Conservation (phyloP, 2,888 invertebrate genomes). For the Cybosia mesomella region DNA sequence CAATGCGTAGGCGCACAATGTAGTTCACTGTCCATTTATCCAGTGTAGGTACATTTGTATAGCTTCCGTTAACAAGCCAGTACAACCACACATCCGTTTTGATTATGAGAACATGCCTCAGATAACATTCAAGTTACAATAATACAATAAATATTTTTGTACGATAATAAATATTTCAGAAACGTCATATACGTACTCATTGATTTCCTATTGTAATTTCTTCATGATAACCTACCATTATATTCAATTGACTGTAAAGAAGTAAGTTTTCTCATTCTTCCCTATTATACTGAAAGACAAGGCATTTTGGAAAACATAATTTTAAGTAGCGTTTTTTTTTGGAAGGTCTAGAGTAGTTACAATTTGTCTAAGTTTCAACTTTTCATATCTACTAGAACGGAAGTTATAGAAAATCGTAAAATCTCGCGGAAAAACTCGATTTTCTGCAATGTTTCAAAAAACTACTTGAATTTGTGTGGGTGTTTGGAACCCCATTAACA, state of each 20-base stretch:
- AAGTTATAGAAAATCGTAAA: too few species aligned
- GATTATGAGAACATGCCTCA: slow-evolving; percentile 56
- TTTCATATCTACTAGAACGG: too few species aligned
- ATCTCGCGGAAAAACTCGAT: too few species aligned
- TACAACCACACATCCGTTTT: slow-evolving; percentile 74
- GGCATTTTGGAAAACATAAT: too few species aligned
- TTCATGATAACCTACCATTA: not conserved
- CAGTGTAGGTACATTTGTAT: slow-evolving; percentile 61
- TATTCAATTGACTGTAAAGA: not conserved
- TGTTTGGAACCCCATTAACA: too few species aligned
- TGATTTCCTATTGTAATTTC: not conserved
- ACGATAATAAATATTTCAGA: slow-evolving; percentile 29
- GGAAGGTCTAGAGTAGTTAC: too few species aligned
- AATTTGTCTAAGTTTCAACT: too few species aligned
- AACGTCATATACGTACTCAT: not conserved
- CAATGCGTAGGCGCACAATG: slow-evolving; percentile 50
- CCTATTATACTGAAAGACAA: too few species aligned
- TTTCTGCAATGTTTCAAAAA: too few species aligned
- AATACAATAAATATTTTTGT: slow-evolving; percentile 38
- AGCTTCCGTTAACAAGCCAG: slow-evolving; percentile 68
- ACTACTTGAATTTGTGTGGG: too few species aligned
- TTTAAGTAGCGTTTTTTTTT: too few species aligned
- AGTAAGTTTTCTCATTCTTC: too few species aligned
- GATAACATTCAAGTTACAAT: slow-evolving; percentile 38
- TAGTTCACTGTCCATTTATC: slow-evolving; percentile 81